A percentile compares a stretch with the other conserved stretches of the same genome.
phyloP scores from a whole-genome alignment of 2,797 vertebrate genomes.

The Staurois parvus region DNA sequence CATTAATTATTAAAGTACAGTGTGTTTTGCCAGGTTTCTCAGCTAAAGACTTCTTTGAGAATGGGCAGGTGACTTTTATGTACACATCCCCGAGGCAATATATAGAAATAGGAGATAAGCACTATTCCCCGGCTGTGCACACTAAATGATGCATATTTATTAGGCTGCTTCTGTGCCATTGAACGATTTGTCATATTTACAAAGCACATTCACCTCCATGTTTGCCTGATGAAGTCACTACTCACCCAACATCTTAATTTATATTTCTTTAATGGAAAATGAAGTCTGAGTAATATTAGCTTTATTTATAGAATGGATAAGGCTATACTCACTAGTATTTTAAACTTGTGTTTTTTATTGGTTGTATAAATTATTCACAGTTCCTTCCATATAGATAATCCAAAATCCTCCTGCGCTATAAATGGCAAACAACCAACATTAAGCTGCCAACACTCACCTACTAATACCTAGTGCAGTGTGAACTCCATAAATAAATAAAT shows the following conservation, averaged over 20 bases:
- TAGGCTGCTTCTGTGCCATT: not conserved
- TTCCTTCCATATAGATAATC: not conserved
- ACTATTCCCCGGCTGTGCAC: not conserved
- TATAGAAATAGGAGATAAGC: constrained; percentile 1
- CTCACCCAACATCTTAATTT: not conserved
- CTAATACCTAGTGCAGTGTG: no score
- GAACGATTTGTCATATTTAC: not conserved
- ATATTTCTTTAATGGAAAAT: not conserved
- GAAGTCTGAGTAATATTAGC: not conserved
- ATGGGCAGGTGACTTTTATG: not conserved
- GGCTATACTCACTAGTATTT: not conserved
- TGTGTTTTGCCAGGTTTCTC: not conserved
- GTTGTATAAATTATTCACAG: no score
- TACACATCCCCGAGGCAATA: not conserved
- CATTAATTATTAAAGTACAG: not conserved
- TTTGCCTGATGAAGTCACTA: not conserved
- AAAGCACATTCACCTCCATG: not conserved
- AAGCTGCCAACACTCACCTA: no score
- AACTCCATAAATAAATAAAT: no score
- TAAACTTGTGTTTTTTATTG: not conserved
- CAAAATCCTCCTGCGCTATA: no score
- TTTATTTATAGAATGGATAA: not conserved
- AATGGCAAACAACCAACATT: no score
- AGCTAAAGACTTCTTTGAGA: not conserved
- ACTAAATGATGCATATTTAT: not conserved